phyloP scores from a whole-genome alignment of 2,888 invertebrate genomes.

The Leptopilina syphax region DNA sequence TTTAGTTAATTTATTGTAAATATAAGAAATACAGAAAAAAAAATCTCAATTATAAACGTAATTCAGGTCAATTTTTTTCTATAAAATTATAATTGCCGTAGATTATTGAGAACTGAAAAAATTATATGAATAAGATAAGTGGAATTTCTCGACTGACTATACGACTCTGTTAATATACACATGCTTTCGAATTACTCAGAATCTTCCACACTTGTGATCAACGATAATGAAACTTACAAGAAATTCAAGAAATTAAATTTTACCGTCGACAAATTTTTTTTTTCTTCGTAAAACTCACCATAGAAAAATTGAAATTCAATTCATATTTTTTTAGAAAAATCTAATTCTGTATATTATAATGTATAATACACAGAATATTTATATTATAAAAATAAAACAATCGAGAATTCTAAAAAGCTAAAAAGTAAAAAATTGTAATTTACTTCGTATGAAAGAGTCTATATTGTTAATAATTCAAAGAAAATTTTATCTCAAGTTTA shows the following conservation, averaged over 20 bases:
- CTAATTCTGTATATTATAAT: no score
- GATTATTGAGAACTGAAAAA: neutral
- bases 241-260: slow-evolving; percentile 28
- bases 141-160: neutral
- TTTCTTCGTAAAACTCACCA: neutral
- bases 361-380: no score
- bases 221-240: slow-evolving; percentile 1
- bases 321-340: no score
- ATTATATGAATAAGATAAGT: slow-evolving; percentile 19
- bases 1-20: neutral
- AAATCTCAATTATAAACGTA: neutral
- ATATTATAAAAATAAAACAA: no score
- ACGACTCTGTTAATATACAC: neutral
- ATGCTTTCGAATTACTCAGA: neutral
- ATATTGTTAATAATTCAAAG: no score
- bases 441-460: no score
- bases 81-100: slow-evolving; percentile 1
- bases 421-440: no score
- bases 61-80: neutral
- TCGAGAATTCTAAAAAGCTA: no score
- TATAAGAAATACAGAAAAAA: neutral
- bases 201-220: slow-evolving; percentile 27
- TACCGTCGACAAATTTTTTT: neutral
- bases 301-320: neutral
- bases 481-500: no score